Conservation (phyloP, 1,140 invertebrate genomes). For the Drosophila orosa region DNA sequence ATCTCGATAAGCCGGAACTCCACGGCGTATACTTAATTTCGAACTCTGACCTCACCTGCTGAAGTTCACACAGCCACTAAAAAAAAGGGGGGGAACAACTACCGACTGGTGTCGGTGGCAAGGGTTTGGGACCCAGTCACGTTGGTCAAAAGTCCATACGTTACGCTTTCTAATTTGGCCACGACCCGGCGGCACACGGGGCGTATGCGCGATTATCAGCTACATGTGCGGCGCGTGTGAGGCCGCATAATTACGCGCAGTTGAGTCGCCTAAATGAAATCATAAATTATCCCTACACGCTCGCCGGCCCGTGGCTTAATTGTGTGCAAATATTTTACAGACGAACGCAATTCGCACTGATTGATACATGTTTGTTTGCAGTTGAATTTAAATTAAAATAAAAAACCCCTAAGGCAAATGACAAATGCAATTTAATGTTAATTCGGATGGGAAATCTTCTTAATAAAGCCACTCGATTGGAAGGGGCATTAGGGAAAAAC, state of each 20-base stretch:
- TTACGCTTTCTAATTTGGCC: constrained; percentile 26
- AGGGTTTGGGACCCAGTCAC: constrained; percentile 1
- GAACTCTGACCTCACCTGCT: constrained; percentile 26
- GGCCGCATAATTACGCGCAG: constrained; percentile 72
- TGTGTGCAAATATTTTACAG: constrained; percentile 72
- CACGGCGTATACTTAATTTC: constrained; percentile 32
- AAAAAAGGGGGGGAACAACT: neutral
- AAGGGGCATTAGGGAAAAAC: neutral
- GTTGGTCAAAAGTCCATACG: constrained; percentile 35
- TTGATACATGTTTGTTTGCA: constrained; percentile 49
- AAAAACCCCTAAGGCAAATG: neutral
- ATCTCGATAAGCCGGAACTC: constrained; percentile 51
- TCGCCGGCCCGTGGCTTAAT: constrained; percentile 60
- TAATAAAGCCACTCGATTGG: neutral
- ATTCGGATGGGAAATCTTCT: neutral
- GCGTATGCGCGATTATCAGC: constrained; percentile 72
- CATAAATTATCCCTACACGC: constrained; percentile 72
- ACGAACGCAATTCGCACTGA: constrained; percentile 46
- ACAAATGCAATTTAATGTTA: neutral
- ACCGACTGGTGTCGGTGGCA: neutral
- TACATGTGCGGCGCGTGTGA: constrained; percentile 42
- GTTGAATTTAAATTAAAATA: neutral
- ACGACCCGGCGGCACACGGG: constrained; percentile 17
- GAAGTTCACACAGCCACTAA: neutral
- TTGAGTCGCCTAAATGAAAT: constrained; percentile 78